Conservation (phyloP, 2,888 invertebrate species). For the Xestia rhomboidea region DNA sequence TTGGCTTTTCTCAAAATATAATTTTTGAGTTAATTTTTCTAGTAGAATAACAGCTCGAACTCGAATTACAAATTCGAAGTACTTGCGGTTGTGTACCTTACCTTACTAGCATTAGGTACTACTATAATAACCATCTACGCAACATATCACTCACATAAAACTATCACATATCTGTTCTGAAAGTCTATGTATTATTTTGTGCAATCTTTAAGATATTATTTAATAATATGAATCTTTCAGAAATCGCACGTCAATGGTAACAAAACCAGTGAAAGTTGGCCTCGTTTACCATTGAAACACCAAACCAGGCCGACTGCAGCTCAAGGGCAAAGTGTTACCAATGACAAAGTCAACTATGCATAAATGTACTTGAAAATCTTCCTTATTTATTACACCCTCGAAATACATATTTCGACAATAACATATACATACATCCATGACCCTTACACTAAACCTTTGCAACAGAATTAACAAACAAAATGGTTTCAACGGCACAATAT, state of each 20-base stretch:
- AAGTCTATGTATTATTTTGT: conserved; percentile 10
- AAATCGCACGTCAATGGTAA: neutral
- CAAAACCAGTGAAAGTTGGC: neutral
- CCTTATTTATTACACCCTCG: neutral
- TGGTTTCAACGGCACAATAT: conserved; percentile 50
- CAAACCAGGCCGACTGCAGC: neutral
- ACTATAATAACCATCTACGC: conserved; percentile 8
- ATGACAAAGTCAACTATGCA: neutral
- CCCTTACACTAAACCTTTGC: conserved; percentile 11
- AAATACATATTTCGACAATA: conserved; percentile 1
- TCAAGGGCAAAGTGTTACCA: neutral
- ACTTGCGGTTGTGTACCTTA: neutral
- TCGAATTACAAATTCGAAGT: neutral
- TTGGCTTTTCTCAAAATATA: neutral
- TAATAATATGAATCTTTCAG: neutral
- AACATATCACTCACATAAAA: conserved; percentile 10
- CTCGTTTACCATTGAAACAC: neutral
- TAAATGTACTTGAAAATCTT: conserved; percentile 1
- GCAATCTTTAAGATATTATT: neutral
- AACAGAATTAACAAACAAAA: conserved; percentile 25
- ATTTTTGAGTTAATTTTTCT: neutral
- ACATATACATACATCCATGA: conserved; percentile 12
- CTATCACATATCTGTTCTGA: neutral
- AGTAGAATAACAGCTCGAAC: neutral
- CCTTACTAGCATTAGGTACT: neutral